These are phyloP conservation scores for Cynopterus brachyotis DNA, from an alignment of 2,113 vertebrate species.

Conservation along the genomic window DNA sequence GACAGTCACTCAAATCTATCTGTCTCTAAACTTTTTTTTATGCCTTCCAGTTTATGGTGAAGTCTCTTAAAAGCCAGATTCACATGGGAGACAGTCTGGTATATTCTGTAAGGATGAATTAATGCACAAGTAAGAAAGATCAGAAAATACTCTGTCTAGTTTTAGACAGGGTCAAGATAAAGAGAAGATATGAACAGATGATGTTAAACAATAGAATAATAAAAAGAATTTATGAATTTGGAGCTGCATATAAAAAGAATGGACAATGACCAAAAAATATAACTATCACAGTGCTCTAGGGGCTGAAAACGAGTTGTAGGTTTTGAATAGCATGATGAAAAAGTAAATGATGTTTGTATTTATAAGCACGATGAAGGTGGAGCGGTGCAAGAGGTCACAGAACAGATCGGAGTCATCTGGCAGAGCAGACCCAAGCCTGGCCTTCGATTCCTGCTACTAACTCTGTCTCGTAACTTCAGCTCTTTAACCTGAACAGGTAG, in stretches of 20 bases:
- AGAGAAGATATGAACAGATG: not conserved
- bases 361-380: not conserved
- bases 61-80: not conserved
- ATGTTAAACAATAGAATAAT: not conserved
- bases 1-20: not conserved
- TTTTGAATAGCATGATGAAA: not conserved
- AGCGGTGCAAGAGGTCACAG: not conserved
- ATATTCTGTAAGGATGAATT: not conserved
- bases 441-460: not conserved
- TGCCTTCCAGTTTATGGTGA: not conserved
- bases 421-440: not conserved
- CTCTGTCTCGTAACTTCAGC: not conserved
- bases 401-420: not conserved
- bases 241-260: not conserved
- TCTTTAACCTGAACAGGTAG: not conserved
- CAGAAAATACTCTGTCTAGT: not conserved
- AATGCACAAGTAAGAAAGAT: not conserved
- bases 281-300: not conserved
- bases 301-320: not conserved
- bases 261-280: not conserved
- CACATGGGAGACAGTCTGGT: not conserved
- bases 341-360: not conserved
- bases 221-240: not conserved
- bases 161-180: not conserved
- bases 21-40: not conserved